Evolutionary conservation across 2,888 invertebrate genomes (phyloP).

Genomic region (Eupithecia subfuscata): DNA sequence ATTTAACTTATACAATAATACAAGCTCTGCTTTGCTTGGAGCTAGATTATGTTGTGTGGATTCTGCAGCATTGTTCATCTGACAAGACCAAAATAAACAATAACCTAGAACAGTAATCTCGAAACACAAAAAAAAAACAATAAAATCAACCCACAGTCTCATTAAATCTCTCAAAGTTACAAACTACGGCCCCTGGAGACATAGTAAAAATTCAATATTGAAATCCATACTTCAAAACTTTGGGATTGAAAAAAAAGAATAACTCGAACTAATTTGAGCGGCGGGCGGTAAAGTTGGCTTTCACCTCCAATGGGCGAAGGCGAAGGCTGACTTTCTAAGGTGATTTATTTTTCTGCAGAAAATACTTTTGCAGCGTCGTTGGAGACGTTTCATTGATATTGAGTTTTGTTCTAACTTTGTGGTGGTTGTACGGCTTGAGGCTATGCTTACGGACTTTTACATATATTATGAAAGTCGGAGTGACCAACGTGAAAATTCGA

Average conservation of each 20-base stretch:
- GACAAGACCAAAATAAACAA: background rate
- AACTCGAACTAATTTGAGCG: slow-evolving; percentile 75
- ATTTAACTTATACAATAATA: too few species aligned
- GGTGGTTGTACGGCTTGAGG: slow-evolving; percentile 21
- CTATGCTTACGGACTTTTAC: background rate
- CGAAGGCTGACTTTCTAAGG: slow-evolving; percentile 72
- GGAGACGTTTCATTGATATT: slow-evolving; percentile 76
- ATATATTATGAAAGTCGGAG: background rate
- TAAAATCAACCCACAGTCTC: slow-evolving; percentile 43
- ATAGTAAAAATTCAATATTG: slow-evolving; percentile 79
- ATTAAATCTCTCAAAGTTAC: slow-evolving; percentile 62
- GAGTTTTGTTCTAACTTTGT: slow-evolving; percentile 76
- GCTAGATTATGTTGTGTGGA: background rate
- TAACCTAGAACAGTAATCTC: background rate
- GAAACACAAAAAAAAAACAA: slow-evolving; percentile 13
- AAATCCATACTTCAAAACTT: slow-evolving; percentile 79
- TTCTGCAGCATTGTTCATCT: too few species aligned
- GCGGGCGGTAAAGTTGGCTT: slow-evolving; percentile 71
- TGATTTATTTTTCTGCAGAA: slow-evolving; percentile 78
- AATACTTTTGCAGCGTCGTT: slow-evolving; percentile 70
- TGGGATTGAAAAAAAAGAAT: slow-evolving; percentile 67
- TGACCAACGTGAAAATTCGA: background rate
- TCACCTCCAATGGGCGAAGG: slow-evolving; percentile 66
- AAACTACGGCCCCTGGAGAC: slow-evolving; percentile 53
- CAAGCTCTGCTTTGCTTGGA: background rate